Conservation (phyloP, 2,888 invertebrate species). For the Antheraea assamensis region DNA sequence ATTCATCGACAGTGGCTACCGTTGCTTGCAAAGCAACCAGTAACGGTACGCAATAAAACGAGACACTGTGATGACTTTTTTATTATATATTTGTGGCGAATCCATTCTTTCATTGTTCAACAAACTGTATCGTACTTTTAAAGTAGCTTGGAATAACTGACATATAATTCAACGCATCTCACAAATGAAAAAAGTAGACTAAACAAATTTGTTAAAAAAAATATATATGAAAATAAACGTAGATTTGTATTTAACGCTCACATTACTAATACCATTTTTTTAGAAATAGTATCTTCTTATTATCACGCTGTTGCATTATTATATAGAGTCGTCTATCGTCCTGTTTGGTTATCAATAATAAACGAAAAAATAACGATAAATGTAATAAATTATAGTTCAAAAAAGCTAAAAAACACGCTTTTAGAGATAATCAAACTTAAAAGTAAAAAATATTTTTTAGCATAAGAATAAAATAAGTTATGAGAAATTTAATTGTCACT, state of each 20-base stretch:
- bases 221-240: not conserved
- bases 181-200: not conserved
- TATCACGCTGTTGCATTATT: no score
- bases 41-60: not conserved
- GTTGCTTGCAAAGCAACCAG: not conserved
- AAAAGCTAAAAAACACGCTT: no score
- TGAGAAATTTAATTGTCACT: no score
- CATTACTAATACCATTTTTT: not conserved
- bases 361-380: no score
- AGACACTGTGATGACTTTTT: not conserved
- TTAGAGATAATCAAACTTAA: no score
- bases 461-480: no score
- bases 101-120: no score
- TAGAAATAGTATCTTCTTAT: not conserved
- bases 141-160: not conserved
- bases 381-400: no score
- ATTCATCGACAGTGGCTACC: not conserved
- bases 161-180: not conserved
- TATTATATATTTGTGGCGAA: not conserved
- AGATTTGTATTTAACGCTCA: not conserved
- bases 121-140: not conserved
- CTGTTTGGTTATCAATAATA: no score
- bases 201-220: not conserved
- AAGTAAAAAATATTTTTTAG: no score
- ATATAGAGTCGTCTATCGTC: no score